Base-by-base conservation (phyloP, 2,797 vertebrate species). In the Lates japonicus region DNA sequence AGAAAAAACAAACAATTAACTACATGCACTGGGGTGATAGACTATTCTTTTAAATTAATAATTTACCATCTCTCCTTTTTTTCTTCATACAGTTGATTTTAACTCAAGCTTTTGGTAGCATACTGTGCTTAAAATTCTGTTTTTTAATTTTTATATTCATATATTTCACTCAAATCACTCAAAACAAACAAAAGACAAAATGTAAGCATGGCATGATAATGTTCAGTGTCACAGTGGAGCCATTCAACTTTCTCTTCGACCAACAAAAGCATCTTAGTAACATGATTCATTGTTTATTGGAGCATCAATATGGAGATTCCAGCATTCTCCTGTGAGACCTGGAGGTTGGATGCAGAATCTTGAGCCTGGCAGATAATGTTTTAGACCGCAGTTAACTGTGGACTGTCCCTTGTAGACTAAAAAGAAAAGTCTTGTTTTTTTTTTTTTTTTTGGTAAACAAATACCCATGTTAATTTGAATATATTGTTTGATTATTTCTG, bases 301-400 rank as follows among this genome's bases (percentile, higher is more conserved):
- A 88, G 87, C 93, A 93, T 94, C 92, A 93, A 93, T 93, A 91
- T 94, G 91, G 92, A 95, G 94, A 96, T 96, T 96, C 93, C 95
- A 95, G 88, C 94, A 16, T 94, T 94, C 90, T 93, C 93, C 88
- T 94, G 95, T 94, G 95, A 96, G 95, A 96, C 94, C 92, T 95
- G 91, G 94, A 95, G 95, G 89, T 86, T 94, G 90, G 82, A 93
- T 96, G 95, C 95, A 95, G 95, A 96, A 96, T 96, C 92, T 96
- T 90, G 95, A 96, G 93, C 93, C 93, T 93, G 76, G 90, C 82
- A 94, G 94, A 95, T 95, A 96, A 95, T 95, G 94, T 93, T 93
- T 93, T 90, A 86, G 91, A 89, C 86, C 55, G 44, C 91, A 88
- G 90, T 86, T 94, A 88, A 87, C 90, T 93, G 91, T 89, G 87